Evolutionary conservation across 2,888 invertebrate species (phyloP).

Genomic region (Cerastis rubricosa): DNA sequence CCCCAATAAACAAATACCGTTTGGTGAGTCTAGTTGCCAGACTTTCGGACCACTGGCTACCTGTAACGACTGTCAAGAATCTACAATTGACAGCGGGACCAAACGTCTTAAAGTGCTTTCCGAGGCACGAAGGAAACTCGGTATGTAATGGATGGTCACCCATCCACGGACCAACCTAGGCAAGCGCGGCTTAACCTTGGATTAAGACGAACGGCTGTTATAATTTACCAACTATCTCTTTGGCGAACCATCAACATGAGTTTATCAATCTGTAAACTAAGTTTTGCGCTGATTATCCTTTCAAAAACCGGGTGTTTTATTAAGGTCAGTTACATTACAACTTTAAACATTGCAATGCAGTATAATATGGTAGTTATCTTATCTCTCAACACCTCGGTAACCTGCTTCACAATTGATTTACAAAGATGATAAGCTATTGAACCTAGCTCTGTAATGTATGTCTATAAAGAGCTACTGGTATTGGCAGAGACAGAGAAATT

Average conservation of each 20-base stretch:
- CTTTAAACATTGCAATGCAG: constrained; percentile 15
- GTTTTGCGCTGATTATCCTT: background rate
- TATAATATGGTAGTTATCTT: constrained; percentile 29
- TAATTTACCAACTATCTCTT: background rate
- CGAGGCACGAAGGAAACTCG: too few species aligned
- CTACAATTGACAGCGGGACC: background rate
- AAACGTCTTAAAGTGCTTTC: too few species aligned
- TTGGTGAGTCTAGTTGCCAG: background rate
- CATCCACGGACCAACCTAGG: too few species aligned
- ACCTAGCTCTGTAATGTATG: background rate
- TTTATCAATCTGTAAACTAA: background rate
- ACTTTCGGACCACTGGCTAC: background rate
- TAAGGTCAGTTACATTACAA: constrained; percentile 21
- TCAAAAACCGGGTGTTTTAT: background rate
- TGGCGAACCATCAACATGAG: background rate
- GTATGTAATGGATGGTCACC: too few species aligned
- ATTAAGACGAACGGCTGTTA: background rate
- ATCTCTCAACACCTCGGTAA: constrained; percentile 30
- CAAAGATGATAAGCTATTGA: constrained; percentile 8
- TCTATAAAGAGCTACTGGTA: background rate
- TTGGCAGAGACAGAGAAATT: background rate
- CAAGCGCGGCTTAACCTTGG: too few species aligned
- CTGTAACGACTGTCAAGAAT: background rate
- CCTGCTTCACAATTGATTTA: constrained; percentile 46
- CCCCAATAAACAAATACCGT: too few species aligned